These are phyloP conservation scores for Ornithoptera priamus DNA, from an alignment of 2,888 invertebrate genomes.

Conservation along the genomic window DNA sequence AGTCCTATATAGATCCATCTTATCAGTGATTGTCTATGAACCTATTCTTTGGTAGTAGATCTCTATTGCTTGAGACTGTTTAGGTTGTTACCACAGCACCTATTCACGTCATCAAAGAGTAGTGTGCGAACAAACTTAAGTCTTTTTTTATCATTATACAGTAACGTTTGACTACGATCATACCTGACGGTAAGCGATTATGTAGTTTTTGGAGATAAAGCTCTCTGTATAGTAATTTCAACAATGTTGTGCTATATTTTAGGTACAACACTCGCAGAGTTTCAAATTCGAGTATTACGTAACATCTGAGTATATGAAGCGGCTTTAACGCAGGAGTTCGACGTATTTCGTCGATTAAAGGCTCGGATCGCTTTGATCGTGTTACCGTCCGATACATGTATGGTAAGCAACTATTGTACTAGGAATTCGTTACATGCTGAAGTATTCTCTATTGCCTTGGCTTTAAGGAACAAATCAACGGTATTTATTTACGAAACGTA, in stretches of 20 bases:
- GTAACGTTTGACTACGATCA: too few species aligned
- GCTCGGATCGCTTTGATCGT: slow-evolving; percentile 56
- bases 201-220: too few species aligned
- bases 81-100: too few species aligned
- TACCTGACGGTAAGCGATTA: too few species aligned
- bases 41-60: too few species aligned
- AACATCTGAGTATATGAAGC: slow-evolving; percentile 12
- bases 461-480: neutral
- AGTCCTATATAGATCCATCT: too few species aligned
- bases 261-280: neutral
- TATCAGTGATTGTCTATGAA: too few species aligned
- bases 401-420: slow-evolving; percentile 17
- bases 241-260: neutral
- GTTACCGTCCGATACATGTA: slow-evolving; percentile 49
- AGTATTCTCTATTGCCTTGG: neutral
- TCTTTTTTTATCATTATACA: too few species aligned
- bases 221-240: too few species aligned
- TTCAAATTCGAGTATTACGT: neutral
- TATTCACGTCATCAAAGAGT: too few species aligned
- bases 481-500: neutral
- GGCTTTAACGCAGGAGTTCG: slow-evolving; percentile 19
- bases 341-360: slow-evolving; percentile 44
- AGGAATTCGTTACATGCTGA: neutral
- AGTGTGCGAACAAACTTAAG: too few species aligned
- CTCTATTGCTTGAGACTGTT: too few species aligned